Conservation (phyloP, 1,140 invertebrate species). For the Cyclina sinensis region DNA sequence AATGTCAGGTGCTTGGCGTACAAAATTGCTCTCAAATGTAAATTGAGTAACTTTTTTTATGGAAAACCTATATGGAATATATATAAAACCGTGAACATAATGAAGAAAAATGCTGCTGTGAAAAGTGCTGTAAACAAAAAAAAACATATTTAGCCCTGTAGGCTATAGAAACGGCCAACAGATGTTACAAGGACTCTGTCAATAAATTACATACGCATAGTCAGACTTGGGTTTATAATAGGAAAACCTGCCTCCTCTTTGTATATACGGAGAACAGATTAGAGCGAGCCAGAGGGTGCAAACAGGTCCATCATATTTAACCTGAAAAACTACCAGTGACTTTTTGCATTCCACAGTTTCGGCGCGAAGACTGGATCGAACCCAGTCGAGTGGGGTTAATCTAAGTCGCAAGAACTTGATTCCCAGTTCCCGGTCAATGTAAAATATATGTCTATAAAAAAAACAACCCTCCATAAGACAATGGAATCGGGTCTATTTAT, state of each 20-base stretch:
- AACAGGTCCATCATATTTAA: background rate
- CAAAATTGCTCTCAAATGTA: background rate
- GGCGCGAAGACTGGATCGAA: too few relatives aligned
- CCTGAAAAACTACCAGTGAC: too few relatives aligned
- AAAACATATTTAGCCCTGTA: background rate
- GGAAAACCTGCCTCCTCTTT: too few relatives aligned
- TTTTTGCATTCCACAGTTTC: too few relatives aligned
- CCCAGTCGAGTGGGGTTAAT: too few relatives aligned
- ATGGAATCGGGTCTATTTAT: too few relatives aligned
- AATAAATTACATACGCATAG: background rate
- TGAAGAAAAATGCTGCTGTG: background rate
- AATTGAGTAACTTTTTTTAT: background rate
- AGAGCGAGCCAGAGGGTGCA: background rate
- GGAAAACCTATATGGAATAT: background rate
- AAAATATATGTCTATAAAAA: too few relatives aligned
- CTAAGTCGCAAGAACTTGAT: too few relatives aligned
- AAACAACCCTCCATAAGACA: too few relatives aligned
- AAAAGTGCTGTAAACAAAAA: background rate
- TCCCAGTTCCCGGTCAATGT: too few relatives aligned
- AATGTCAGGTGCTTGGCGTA: constrained; percentile 37
- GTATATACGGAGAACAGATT: background rate
- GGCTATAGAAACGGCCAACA: background rate
- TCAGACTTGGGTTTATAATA: background rate
- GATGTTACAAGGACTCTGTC: background rate
- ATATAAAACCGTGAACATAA: background rate